These are phyloP conservation scores for Phylloscopus whistleri DNA, from an alignment of 2,113 vertebrate genomes.

Conservation along the genomic window DNA sequence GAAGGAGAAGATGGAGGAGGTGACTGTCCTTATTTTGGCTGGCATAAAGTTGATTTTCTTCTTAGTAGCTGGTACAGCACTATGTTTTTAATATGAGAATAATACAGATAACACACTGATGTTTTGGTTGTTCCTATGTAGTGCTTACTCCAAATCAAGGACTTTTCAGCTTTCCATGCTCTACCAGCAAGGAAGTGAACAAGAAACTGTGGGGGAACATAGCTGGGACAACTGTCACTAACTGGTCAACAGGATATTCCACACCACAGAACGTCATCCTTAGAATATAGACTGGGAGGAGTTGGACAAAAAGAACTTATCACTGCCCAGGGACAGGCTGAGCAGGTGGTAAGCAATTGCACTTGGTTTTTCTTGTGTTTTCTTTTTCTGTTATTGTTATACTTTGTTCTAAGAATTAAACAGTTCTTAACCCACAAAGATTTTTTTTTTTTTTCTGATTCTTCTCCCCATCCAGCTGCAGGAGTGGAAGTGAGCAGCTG, in stretches of 20 bases:
- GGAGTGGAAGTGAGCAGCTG: background rate
- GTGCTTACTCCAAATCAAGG: background rate
- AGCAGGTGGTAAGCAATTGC: background rate
- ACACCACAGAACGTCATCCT: background rate
- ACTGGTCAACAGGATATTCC: background rate
- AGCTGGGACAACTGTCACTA: background rate
- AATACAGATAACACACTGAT: background rate
- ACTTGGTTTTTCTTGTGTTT: background rate
- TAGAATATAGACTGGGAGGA: background rate
- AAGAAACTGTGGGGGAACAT: background rate
- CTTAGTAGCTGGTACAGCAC: background rate
- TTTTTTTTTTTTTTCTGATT: background rate
- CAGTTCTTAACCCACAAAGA: background rate
- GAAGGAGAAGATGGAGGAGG: background rate
- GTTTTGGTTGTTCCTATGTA: background rate
- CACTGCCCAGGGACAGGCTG: background rate
- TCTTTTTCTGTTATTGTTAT: background rate
- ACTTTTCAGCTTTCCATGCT: background rate
- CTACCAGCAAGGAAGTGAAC: background rate
- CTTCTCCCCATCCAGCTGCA: background rate
- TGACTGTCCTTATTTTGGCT: background rate
- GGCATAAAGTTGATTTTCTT: background rate
- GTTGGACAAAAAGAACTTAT: background rate
- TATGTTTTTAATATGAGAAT: background rate
- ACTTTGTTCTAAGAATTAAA: background rate